Base-by-base conservation (phyloP, 1,140 invertebrate species). In the Phthorimaea operculella region DNA sequence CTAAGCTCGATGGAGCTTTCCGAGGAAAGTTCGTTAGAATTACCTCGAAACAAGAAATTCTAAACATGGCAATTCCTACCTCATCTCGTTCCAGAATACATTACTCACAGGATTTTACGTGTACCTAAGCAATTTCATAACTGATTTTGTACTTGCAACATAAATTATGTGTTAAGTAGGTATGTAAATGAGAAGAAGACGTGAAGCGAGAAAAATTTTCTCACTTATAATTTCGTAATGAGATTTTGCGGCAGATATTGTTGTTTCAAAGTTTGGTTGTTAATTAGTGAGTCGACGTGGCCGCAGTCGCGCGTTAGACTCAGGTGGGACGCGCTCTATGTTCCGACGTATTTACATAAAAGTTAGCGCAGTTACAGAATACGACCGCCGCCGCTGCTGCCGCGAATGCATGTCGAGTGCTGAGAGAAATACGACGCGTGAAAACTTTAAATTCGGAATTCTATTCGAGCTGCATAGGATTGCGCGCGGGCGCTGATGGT, bases 331-430 rank as follows among this genome's bases (percentile, higher is more conserved):
- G 61, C 59, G 59, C 66, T 57, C 58, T 62, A 51, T 51, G 59
- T 60, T 57, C 55, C 57, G 52, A 48, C 48, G 17, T 58, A 63
- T 68, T 68, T 71, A 63, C 64, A 66, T 68, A 64, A 68, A 68
- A 66, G 62, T 71, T 64, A 63, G 64, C 60, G 59, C 62, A 64
- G 52, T 64, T 64, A 60, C 56, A 59, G 59, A 60, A 64, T 57
- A 62, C 55, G 45, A 42, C 50, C 53, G 15, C 44, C 44, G 44
- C 11, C 15, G 44, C 21, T 28, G 21, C 21, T 47, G 44, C 15
- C 12, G 12, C 10, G 16, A 47, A 47, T 47, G 44, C 8, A 47
- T 47, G 44, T 47, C 16, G 44, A 47, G 44, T 47, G 15, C 14
- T 47, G 44, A 47, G 44, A 15, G 44, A 47, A 47, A 47, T 47